Conservation (phyloP, 2,888 invertebrate genomes). For the Lamproptera curius region DNA sequence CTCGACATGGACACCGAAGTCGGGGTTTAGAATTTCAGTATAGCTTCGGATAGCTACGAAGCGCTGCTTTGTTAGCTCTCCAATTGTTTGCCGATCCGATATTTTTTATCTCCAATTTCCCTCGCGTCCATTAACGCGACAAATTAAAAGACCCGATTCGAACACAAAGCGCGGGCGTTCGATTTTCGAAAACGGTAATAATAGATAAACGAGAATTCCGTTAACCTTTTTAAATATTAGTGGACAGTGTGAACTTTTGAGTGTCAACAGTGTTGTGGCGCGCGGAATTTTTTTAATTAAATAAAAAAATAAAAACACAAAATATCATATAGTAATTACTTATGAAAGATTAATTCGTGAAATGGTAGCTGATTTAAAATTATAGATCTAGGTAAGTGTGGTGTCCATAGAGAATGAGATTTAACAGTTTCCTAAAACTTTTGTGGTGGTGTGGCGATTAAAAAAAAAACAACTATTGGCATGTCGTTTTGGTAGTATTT, state of each 20-base stretch:
- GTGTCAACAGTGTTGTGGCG: constrained; percentile 27
- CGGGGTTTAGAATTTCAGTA: constrained; percentile 78
- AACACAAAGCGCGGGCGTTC: constrained; percentile 24
- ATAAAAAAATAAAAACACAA: not conserved
- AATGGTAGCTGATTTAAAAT: constrained; percentile 34
- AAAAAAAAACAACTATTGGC: constrained; percentile 56
- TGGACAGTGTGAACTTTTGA: constrained; percentile 30
- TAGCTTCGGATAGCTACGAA: constrained; percentile 76
- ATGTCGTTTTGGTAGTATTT: constrained; percentile 45
- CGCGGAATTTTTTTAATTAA: constrained; percentile 14
- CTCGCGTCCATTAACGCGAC: constrained; percentile 31
- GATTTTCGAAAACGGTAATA: not conserved
- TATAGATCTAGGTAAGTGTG: constrained; percentile 64
- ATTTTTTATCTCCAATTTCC: constrained; percentile 53
- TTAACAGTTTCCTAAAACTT: constrained; percentile 51
- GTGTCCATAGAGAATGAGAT: constrained; percentile 52
- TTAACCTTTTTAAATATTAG: constrained; percentile 26
- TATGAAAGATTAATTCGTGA: constrained; percentile 26
- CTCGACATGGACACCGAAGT: constrained; percentile 74
- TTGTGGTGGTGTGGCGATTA: constrained; percentile 66
- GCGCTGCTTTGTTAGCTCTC: constrained; percentile 71
- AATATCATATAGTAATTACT: too few species aligned
- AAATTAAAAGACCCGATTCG: constrained; percentile 33
- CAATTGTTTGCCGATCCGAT: constrained; percentile 68
- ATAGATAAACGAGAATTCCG: constrained; percentile 8